Evolutionary conservation across 1,140 invertebrate species (phyloP), one percentile per base, ranked within the genome.

Genomic region (Solenopsis invicta): DNA sequence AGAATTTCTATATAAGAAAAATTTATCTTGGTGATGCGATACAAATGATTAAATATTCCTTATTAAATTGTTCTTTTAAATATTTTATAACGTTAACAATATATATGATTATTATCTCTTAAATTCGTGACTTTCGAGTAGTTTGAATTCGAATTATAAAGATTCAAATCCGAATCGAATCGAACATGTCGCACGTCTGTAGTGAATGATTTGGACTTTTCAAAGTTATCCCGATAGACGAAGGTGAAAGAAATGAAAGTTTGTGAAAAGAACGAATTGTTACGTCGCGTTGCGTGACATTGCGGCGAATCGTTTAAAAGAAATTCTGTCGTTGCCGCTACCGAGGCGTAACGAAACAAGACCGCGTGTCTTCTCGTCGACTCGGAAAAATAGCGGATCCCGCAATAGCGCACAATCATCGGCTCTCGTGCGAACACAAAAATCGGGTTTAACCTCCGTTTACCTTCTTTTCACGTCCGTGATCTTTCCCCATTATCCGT

Each of bases 391-490:
- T 75, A 37, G 41, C 37, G 8, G 41, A 2, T 4, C n/a, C 34
- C 41, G 8, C 10, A 61, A 61, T 61, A 74, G 24, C 41, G n/a
- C 64, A 24, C 66, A 18, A 69, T 50, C 45, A 41, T 41, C 18
- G 37, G 21, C 48, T 8, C 3, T 41, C 37, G 52, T 48, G 66
- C 52, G 16, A 34, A 74, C 71, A 75, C 52, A 52, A 9, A 61
- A 82, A 74, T 84, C 59, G 69, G 4, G 41, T 82, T 56, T 72
- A 61, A 82, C 54, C 41, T 72, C 41, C 80, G 67, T 82, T 82
- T 84, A 84, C 56, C 69, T 50, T 84, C 48, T 9, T 10, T 62
- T 61, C 69, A 37, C 54, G 24, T 82, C 52, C 77, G 77, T 61
- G 80, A 61, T 84, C 56, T 62, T 61, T 54, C n/a, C 29, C 52